Percentiles rank a stretch among this genome's conserved stretches.
phyloP scores from a whole-genome alignment of 2,888 invertebrate species.

The Subacronicta megacephala region DNA sequence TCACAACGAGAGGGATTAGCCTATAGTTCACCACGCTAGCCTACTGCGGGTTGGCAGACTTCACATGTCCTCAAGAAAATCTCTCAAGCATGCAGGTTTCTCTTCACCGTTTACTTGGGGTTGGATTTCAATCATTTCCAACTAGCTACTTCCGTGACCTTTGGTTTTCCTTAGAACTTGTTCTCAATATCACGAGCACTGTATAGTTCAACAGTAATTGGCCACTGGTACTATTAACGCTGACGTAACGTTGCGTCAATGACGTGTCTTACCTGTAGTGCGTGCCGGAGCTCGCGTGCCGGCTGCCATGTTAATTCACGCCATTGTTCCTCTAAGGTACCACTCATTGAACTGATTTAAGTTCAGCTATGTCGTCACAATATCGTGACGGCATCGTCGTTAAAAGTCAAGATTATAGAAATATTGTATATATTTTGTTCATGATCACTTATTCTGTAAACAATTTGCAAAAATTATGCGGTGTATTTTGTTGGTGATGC shows the following conservation, averaged over 20 bases:
- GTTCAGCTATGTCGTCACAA: slow-evolving; percentile 9
- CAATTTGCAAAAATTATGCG: too few species aligned
- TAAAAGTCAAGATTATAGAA: too few species aligned
- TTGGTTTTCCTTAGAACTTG: neutral
- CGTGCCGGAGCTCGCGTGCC: slow-evolving; percentile 59
- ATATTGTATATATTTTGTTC: too few species aligned
- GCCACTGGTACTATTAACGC: slow-evolving; percentile 37
- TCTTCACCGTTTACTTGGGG: too few species aligned
- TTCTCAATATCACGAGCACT: neutral
- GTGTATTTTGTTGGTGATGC: too few species aligned
- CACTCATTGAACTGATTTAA: slow-evolving; percentile 24
- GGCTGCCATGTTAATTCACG: slow-evolving; percentile 24
- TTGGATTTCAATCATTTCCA: too few species aligned
- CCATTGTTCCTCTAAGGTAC: slow-evolving; percentile 17
- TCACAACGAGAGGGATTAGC: too few species aligned
- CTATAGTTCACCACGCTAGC: too few species aligned
- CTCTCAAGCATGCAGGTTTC: too few species aligned
- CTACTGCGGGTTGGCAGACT: too few species aligned
- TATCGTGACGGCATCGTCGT: neutral
- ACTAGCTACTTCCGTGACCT: neutral
- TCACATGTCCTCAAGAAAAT: too few species aligned
- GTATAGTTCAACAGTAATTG: slow-evolving; percentile 12
- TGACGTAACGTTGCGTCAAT: slow-evolving; percentile 69
- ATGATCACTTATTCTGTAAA: too few species aligned
- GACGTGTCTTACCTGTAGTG: slow-evolving; percentile 57